Conservation (phyloP, 2,888 invertebrate genomes). For the Macrosoma leucophasiata region DNA sequence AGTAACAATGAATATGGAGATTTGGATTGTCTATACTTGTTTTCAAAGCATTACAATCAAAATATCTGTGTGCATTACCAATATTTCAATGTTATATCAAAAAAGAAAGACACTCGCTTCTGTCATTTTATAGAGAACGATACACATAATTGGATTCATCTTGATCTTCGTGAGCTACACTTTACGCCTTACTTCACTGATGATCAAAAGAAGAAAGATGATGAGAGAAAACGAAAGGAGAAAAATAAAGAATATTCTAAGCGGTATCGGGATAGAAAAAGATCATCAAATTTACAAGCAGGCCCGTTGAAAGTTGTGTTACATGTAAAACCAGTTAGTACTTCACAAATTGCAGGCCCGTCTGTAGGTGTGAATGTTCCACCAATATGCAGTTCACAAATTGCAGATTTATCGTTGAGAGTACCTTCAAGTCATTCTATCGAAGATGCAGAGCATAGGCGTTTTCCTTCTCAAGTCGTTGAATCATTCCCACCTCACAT, state of each 20-base stretch:
- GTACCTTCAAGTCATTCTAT: neutral
- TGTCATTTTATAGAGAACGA: conserved; percentile 39
- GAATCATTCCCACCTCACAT: neutral
- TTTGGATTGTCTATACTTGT: conserved; percentile 37
- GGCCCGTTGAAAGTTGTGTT: neutral
- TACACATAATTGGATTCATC: conserved; percentile 38
- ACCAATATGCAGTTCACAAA: neutral
- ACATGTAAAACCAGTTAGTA: neutral
- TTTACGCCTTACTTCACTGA: conserved; percentile 31
- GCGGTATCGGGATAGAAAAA: neutral
- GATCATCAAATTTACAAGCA: neutral
- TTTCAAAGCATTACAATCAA: conserved; percentile 37
- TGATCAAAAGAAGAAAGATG: too few relatives aligned
- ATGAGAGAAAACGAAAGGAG: neutral
- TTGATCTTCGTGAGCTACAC: conserved; percentile 32
- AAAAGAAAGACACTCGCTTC: conserved; percentile 31
- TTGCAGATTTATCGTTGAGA: neutral
- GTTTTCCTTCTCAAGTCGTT: neutral
- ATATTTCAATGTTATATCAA: conserved; percentile 32
- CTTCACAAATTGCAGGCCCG: neutral
- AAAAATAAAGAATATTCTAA: neutral
- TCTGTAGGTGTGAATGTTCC: neutral
- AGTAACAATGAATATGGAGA: conserved; percentile 34
- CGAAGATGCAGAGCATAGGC: neutral
- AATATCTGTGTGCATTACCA: conserved; percentile 38